Evolutionary conservation across 2,113 vertebrate genomes (phyloP).

Genomic region (Archilochus colubris): DNA sequence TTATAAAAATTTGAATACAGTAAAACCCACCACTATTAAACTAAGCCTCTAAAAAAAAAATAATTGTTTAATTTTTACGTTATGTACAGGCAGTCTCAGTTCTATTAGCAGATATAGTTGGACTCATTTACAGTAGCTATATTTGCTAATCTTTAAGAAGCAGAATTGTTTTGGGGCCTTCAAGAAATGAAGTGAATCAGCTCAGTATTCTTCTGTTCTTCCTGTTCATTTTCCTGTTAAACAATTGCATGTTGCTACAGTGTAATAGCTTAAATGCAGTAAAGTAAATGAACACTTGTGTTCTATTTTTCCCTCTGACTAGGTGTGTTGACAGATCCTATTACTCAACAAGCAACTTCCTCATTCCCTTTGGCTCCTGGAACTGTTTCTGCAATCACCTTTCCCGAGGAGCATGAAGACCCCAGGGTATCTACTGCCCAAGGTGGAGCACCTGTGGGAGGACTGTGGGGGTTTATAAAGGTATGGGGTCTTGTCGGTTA

Average conservation of each 20-base stretch:
- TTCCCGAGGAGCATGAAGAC: conserved; percentile 91
- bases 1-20: neutral
- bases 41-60: neutral
- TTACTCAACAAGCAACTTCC: conserved; percentile 81
- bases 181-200: neutral
- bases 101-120: neutral
- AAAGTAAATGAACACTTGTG: neutral
- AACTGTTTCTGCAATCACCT: conserved; percentile 88
- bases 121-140: neutral
- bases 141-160: neutral
- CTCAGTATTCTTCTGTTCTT: neutral
- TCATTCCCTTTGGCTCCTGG: conserved; percentile 65
- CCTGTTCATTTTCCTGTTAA: neutral
- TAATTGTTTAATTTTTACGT: neutral
- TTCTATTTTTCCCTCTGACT: neutral
- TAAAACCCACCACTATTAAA: neutral
- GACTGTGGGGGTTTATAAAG: conserved; percentile 96
- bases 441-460: conserved; percentile 73
- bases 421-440: conserved; percentile 68
- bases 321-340: conserved; percentile 81
- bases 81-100: neutral
- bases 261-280: neutral
- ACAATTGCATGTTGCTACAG: neutral
- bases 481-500: conserved; percentile 58
- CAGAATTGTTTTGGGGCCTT: neutral